Base-by-base conservation (phyloP, 2,888 invertebrate species). In the Gonocerus acuteangulatus region DNA sequence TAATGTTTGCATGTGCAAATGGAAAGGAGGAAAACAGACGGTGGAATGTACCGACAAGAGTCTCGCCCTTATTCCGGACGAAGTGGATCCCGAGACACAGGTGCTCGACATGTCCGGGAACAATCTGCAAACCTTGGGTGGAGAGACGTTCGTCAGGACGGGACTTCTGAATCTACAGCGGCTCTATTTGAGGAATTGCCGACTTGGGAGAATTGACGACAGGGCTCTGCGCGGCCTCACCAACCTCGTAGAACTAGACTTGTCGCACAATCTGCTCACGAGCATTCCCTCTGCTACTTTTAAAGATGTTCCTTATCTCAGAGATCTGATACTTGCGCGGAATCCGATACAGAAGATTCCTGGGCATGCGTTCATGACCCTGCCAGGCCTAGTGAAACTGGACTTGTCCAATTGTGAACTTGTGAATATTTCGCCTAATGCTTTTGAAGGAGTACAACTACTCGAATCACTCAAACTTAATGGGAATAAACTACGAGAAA, bases 21-120 rank as follows among this genome's bases (percentile, higher is more conserved):
- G 94, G 94, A 92, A 92, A 76, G 86, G 87, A 71, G 93, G 93
- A 69, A 94, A 94, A 75, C 89, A 90, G 74, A 90, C 92, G 54
- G 93, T 92, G 64, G 91, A 92, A 77, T 94, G 94, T 76, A 84
- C 85, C 72, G 86, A 89, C 74, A 84, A 87, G 63, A 84, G 84
- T 63, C 80, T 94, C 67, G 89, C 88, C 71, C 84, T 86, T 60
- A 86, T 94, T 68, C 94, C 94, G 48, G 86, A 87, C 70, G 85
- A 85, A 71, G 86, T 92, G 68, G 90, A 92, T 74, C 83, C 87
- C 44, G 89, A 86, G 69, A 93, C 93, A 34, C 94, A 94, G 78
- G 92, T 94, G 70, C 78, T 94, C 72, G 91, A 93, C 76, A 82
- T 91, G 73, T 90, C 90, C 67, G 87, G 86, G 67, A 94, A 93